Conservation (phyloP, 2,797 vertebrate species). For the Chanos chanos region DNA sequence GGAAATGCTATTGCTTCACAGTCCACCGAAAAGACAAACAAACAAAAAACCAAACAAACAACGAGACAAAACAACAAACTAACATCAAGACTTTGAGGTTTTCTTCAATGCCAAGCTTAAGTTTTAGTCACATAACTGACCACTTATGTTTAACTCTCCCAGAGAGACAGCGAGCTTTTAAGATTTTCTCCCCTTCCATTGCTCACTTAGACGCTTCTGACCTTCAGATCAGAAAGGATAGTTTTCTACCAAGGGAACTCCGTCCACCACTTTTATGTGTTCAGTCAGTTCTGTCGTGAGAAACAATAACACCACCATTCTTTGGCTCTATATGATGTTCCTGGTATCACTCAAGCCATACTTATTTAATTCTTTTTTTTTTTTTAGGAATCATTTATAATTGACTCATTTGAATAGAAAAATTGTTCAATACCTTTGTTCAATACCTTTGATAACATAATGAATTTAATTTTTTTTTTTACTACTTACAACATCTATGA, state of each 20-base stretch:
- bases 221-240: background rate
- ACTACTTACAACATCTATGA: no score
- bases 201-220: background rate
- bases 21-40: background rate
- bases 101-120: slow-evolving; percentile 1
- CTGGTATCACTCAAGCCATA: no score
- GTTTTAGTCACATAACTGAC: slow-evolving; percentile 14
- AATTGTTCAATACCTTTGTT: no score
- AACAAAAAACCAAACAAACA: slow-evolving; percentile 6
- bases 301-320: background rate
- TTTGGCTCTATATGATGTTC: no score
- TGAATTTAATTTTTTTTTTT: no score
- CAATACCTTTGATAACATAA: no score
- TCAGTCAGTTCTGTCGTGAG: background rate
- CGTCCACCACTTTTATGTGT: background rate
- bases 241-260: background rate
- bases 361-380: no score
- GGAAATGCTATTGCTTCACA: no score
- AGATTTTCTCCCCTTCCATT: background rate
- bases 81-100: slow-evolving; percentile 2
- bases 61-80: background rate
- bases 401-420: no score
- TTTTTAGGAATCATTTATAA: no score
- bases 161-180: background rate
- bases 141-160: background rate